Evolutionary conservation across 2,888 invertebrate species (phyloP).

Genomic region (Tipula helvola): DNA sequence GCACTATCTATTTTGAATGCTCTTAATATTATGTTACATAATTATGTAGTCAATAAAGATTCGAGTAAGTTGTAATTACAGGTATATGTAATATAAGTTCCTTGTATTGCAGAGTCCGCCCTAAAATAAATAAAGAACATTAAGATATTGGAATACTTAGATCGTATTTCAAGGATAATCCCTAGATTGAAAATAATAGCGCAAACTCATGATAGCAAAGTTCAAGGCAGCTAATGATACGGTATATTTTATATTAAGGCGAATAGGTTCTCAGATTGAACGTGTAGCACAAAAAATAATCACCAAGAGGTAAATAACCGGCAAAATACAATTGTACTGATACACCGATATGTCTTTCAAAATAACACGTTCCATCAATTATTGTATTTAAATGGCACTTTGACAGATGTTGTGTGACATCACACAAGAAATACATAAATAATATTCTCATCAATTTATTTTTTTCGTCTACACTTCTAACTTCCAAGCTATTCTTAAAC

Average conservation of each 20-base stretch:
- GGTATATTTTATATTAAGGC: not conserved
- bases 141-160: not conserved
- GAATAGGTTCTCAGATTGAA: not conserved
- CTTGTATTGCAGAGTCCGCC: too few species aligned
- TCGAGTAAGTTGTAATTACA: too few species aligned
- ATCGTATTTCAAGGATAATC: not conserved
- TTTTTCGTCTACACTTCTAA: not conserved
- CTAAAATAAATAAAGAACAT: not conserved
- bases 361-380: not conserved
- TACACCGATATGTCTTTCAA: not conserved
- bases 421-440: not conserved
- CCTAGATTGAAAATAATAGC: not conserved
- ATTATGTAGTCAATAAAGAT: too few species aligned
- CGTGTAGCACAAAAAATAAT: not conserved
- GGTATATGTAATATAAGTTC: too few species aligned
- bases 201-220: not conserved
- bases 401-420: not conserved
- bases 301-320: not conserved
- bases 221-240: not conserved
- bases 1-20: too few species aligned
- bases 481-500: not conserved
- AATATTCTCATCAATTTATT: not conserved
- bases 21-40: too few species aligned
- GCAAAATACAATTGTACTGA: not conserved
- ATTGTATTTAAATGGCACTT: not conserved